These are phyloP conservation scores for Chironomus tentans DNA, from an alignment of 2,888 invertebrate genomes.

Conservation along the genomic window DNA sequence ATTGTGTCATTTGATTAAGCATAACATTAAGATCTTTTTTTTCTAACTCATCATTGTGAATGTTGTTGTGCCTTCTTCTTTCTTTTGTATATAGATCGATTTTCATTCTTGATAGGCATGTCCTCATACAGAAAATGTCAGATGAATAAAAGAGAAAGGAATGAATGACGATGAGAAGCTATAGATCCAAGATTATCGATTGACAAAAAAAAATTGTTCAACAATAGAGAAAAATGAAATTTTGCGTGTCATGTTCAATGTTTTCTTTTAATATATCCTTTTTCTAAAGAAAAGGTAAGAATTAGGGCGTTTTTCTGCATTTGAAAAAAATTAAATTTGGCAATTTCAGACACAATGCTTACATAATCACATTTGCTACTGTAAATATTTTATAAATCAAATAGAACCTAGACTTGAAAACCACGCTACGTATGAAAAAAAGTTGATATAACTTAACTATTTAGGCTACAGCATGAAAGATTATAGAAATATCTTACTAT, in stretches of 20 bases:
- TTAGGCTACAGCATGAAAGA: too few relatives aligned
- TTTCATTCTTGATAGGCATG: background rate
- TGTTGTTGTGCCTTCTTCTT: background rate
- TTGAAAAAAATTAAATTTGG: background rate
- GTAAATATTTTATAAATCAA: too few relatives aligned
- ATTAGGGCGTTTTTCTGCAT: background rate
- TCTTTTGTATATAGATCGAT: background rate
- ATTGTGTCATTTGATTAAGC: slow-evolving; percentile 10
- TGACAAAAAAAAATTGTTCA: slow-evolving; percentile 4
- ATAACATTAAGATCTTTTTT: background rate
- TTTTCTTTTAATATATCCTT: slow-evolving; percentile 13
- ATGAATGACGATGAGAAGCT: slow-evolving; percentile 3
- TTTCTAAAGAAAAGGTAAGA: background rate
- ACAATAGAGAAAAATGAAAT: slow-evolving; percentile 11
- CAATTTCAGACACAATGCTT: too few relatives aligned
- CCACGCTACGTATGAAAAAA: too few relatives aligned
- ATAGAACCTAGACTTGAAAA: too few relatives aligned
- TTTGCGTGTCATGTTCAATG: slow-evolving; percentile 28
- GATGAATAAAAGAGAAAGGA: background rate
- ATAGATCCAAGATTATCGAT: slow-evolving; percentile 27
- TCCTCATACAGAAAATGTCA: slow-evolving; percentile 7
- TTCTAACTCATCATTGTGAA: background rate
- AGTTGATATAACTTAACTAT: too few relatives aligned
- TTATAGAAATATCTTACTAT: background rate
- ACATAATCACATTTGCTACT: background rate